Evolutionary conservation across 2,113 vertebrate genomes (phyloP), one percentile per base, ranked within the genome.

Genomic region (Empidonax traillii): DNA sequence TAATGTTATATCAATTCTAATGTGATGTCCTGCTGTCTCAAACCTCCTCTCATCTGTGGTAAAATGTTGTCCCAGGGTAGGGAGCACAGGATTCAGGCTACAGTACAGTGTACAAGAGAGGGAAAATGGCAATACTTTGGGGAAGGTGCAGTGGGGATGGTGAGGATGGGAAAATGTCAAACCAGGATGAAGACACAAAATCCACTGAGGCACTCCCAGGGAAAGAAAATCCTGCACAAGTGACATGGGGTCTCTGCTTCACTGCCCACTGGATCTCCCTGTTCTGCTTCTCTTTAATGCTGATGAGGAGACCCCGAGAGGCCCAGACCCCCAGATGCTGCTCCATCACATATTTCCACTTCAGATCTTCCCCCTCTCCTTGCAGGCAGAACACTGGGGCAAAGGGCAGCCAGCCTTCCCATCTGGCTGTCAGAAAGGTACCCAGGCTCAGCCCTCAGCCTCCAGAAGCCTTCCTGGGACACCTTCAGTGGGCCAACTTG

Each of bases 261-360:
- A 0, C 23, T 74, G 33, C 18, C 30, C 21, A 18, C 21, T 18
- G 18, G 21, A 25, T 15, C 3, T 63, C 23, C 19, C 55, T 30
- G 28, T 30, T 66, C 41, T 2, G 0, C 37, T 47, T 41, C 30
- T 68, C 33, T 47, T 44, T 44, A 72, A 43, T 20, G 31, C 35
- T 1, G 1, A 16, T 12, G 8, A 37, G 58, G 51, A 72, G 23
- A 77, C 5, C 14, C 41, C 0, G 0, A 14, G 23, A n/a, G 33
- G 16, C 35, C 35, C 30, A 58, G 37, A 75, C 16, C 28, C 24
- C 19, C 22, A 41, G 3, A 6, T 59, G n/a, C 6, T 11, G 12
- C 62, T 76, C 69, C 63, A 49, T 37, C 44, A 43, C 10, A 1
- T 55, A 25, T n/a, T 90, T 90, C 23, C 58, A 31, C 27, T 67